phyloP scores from a whole-genome alignment of 2,797 vertebrate genomes.

The Thunnus albacares region DNA sequence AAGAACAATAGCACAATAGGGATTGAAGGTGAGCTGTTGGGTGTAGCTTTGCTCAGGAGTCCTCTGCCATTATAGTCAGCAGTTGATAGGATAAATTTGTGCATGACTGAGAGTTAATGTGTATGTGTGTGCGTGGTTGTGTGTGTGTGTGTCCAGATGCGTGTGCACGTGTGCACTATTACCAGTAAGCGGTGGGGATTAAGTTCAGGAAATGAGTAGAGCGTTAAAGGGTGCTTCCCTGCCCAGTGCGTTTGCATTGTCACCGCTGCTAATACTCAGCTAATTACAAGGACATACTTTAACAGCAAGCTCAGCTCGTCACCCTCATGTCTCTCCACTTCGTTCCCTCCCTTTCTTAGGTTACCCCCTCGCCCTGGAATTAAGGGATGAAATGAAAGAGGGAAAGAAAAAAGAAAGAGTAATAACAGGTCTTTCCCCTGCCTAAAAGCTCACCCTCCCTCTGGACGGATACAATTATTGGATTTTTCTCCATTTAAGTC shows the following conservation, averaged over 20 bases:
- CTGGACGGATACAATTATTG: conserved; percentile 85
- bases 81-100: conserved; percentile 76
- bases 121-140: conserved; percentile 30
- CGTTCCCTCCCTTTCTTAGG: conserved; percentile 77
- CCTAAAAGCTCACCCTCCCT: conserved; percentile 78
- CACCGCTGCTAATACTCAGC: conserved; percentile 84
- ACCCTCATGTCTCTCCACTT: conserved; percentile 64
- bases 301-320: conserved; percentile 81
- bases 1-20: conserved; percentile 55
- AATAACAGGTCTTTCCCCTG: conserved; percentile 78
- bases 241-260: conserved; percentile 81
- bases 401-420: conserved; percentile 74
- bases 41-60: conserved; percentile 69
- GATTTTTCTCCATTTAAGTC: conserved; percentile 84
- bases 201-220: conserved; percentile 90
- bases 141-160: conserved; percentile 54
- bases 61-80: conserved; percentile 60
- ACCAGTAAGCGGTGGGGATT: conserved; percentile 89
- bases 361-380: conserved; percentile 81
- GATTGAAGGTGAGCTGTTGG: conserved; percentile 74
- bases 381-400: conserved; percentile 73
- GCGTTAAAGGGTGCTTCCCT: conserved; percentile 82
- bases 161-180: conserved; percentile 71
- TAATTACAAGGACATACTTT: conserved; percentile 89
- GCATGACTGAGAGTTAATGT: conserved; percentile 48